Conservation (phyloP, 2,797 vertebrate genomes). For the Cryptoblepharus egeriae region DNA sequence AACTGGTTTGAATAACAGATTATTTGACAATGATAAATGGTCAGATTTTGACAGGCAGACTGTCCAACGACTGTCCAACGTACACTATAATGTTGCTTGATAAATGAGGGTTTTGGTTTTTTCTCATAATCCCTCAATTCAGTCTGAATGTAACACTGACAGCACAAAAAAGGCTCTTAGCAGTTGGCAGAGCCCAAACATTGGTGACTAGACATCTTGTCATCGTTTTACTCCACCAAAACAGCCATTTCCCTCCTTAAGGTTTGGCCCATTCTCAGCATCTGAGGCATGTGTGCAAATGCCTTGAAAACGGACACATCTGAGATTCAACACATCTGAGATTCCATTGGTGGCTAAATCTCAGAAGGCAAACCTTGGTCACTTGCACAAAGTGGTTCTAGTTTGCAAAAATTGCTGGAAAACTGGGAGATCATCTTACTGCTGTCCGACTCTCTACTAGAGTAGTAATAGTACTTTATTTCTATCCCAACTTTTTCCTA, state of each 20-base stretch:
- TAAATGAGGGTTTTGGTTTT: neutral
- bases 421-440: constrained; percentile 30
- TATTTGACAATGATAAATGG: neutral
- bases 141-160: constrained; percentile 26
- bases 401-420: neutral
- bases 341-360: constrained; percentile 24
- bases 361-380: constrained; percentile 27
- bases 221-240: constrained; percentile 61
- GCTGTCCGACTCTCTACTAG: neutral
- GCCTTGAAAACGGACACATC: constrained; percentile 47
- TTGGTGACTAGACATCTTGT: constrained; percentile 69
- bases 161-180: constrained; percentile 28
- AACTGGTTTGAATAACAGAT: neutral
- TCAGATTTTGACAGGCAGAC: neutral
- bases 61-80: neutral
- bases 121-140: constrained; percentile 33
- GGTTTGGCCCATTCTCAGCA: constrained; percentile 63
- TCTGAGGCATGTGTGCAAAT: constrained; percentile 58
- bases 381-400: neutral
- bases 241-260: constrained; percentile 34
- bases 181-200: constrained; percentile 37
- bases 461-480: no score
- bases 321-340: constrained; percentile 22
- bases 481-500: no score
- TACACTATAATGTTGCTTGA: neutral